Percentiles rank a stretch among this genome's conserved stretches.
Evolutionary conservation across 1,140 invertebrate species (phyloP).

Genomic region (Drosophila tsacasi): DNA sequence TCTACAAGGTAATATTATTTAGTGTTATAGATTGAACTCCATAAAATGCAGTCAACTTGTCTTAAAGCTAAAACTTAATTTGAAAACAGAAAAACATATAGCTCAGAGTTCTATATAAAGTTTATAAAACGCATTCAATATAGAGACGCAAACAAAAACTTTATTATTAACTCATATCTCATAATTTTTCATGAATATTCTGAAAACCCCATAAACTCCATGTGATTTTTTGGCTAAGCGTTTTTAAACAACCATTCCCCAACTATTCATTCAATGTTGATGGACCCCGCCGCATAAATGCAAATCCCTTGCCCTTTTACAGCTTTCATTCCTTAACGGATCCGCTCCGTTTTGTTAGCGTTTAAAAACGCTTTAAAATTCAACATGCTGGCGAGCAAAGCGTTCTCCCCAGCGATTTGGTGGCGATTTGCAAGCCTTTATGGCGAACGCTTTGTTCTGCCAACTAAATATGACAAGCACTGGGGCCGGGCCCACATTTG

Average conservation of each 20-base stretch:
- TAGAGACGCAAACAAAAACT: background rate
- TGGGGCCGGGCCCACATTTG: slow-evolving; percentile 53
- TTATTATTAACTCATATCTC: background rate
- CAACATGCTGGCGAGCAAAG: slow-evolving; percentile 46
- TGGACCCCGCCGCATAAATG: slow-evolving; percentile 6
- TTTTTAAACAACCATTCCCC: background rate
- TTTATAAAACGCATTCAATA: background rate
- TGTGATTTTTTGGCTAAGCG: background rate
- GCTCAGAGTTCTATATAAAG: background rate
- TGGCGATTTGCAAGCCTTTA: slow-evolving; percentile 71
- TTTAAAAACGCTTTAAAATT: slow-evolving; percentile 52
- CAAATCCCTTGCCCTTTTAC: slow-evolving; percentile 26
- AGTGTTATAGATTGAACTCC: no score
- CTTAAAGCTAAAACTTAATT: no score
- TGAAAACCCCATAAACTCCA: no score
- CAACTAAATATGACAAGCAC: slow-evolving; percentile 79
- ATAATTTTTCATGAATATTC: background rate
- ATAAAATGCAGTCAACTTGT: no score
- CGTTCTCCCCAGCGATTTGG: slow-evolving; percentile 54
- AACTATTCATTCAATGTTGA: background rate
- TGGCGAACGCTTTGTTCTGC: slow-evolving; percentile 75
- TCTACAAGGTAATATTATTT: no score
- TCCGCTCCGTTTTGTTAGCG: slow-evolving; percentile 28
- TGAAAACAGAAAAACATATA: background rate
- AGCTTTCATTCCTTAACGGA: background rate